phyloP scores from a whole-genome alignment of 37 sponge, comb jelly and placozoan species.

The Halichondria panicea region DNA sequence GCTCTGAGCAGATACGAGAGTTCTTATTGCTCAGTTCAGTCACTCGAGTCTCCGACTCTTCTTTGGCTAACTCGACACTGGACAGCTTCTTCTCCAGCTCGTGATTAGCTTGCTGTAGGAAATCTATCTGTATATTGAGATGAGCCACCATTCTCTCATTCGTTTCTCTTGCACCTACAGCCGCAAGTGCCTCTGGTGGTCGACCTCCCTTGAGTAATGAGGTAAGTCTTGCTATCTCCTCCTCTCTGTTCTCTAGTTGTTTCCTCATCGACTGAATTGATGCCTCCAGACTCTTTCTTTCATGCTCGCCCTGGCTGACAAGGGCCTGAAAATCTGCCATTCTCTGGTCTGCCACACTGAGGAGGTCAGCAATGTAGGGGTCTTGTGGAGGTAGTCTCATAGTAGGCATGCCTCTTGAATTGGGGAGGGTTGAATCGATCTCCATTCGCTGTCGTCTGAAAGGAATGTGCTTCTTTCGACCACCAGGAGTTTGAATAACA shows the following conservation, averaged over 20 bases:
- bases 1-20: constrained; percentile 60
- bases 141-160: constrained; percentile 95
- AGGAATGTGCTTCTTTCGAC: constrained; percentile 86
- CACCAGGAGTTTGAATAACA: constrained; percentile 97
- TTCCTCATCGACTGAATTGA: constrained; percentile 62
- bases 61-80: constrained; percentile 25
- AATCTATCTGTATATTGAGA: constrained; percentile 96
- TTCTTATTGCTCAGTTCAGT: constrained; percentile 76
- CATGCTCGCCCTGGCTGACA: constrained; percentile 51
- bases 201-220: constrained; percentile 87
- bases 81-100: constrained; percentile 80
- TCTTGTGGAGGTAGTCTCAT: constrained; percentile 56
- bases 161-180: constrained; percentile 73
- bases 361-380: constrained; percentile 87
- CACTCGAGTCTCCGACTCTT: constrained; percentile 36
- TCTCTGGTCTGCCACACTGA: constrained; percentile 88
- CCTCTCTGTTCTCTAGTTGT: constrained; percentile 86
- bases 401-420: neutral
- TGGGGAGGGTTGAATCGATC: constrained; percentile 77
- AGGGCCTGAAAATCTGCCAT: constrained; percentile 72
- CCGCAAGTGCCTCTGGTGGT: constrained; percentile 89
- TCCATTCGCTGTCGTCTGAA: constrained; percentile 96
- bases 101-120: constrained; percentile 85
- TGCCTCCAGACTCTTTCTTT: constrained; percentile 39
- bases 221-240: constrained; percentile 91